These are phyloP conservation scores for Microhierax caerulescens DNA, from an alignment of 2,797 vertebrate genomes.

Conservation along the genomic window DNA sequence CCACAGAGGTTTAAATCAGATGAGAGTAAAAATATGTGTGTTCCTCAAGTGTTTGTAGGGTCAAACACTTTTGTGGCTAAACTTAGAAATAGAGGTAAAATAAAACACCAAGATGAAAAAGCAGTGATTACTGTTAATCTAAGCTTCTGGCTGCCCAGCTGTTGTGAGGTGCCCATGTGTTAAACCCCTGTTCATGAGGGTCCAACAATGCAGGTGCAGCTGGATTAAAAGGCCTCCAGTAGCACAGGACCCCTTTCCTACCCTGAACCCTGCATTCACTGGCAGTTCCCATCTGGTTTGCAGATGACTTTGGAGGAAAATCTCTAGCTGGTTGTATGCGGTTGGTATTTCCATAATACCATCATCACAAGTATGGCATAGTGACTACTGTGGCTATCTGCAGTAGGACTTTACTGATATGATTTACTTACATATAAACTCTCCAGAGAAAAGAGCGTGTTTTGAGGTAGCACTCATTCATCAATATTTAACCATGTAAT, in stretches of 20 bases:
- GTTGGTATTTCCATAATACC: neutral
- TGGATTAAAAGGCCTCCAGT: neutral
- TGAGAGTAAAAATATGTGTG: neutral
- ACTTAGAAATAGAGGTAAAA: neutral
- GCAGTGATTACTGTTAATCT: neutral
- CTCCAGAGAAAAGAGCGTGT: neutral
- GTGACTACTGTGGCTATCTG: neutral
- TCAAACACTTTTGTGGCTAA: neutral
- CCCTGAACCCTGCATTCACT: neutral
- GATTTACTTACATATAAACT: neutral
- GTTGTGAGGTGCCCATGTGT: neutral
- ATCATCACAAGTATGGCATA: neutral
- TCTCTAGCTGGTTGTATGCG: neutral
- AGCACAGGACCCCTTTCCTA: neutral
- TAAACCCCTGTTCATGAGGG: rapidly evolving
- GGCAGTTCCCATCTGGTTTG: neutral
- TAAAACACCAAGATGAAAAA: neutral
- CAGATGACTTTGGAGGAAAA: neutral
- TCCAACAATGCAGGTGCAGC: neutral
- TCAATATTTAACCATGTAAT: neutral
- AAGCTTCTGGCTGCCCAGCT: neutral
- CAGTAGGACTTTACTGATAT: neutral
- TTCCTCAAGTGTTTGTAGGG: neutral
- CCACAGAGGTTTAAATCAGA: neutral
- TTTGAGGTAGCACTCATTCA: neutral